Percentiles rank a stretch among this genome's conserved stretches.
Conservation (phyloP, 2,113 vertebrate species). For the Python bivittatus region DNA sequence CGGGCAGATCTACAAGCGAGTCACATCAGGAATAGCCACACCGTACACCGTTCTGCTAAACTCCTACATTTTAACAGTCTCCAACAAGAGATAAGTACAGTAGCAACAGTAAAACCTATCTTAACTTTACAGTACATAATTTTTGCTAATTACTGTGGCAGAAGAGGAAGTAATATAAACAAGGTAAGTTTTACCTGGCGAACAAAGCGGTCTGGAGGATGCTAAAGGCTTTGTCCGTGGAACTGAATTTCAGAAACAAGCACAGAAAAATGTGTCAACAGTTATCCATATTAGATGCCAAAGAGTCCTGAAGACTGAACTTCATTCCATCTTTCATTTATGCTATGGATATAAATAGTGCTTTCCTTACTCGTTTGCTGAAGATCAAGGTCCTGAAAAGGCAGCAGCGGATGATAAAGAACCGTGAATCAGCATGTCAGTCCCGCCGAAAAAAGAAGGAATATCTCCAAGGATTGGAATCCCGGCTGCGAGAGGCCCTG, state of each 20-base stretch:
- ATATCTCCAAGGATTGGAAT: slow-evolving; percentile 88
- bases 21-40: not conserved
- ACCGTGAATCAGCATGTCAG: slow-evolving; percentile 90
- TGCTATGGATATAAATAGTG: not conserved
- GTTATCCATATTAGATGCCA: not conserved
- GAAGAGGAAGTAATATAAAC: not conserved
- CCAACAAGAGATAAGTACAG: not conserved
- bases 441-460: slow-evolving; percentile 92
- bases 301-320: not conserved
- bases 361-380: not conserved
- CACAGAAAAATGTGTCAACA: not conserved
- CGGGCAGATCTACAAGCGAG: not conserved
- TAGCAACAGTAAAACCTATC: not conserved
- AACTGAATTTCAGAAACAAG: not conserved
- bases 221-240: not conserved
- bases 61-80: not conserved
- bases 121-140: not conserved
- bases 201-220: not conserved
- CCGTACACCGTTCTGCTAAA: not conserved
- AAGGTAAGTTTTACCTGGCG: not conserved
- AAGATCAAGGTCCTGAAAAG: slow-evolving; percentile 90
- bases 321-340: not conserved
- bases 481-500: slow-evolving; percentile 81
- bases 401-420: slow-evolving; percentile 95
- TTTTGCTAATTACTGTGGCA: not conserved